Evolutionary conservation across 2,888 invertebrate species (phyloP), one percentile per base, ranked within the genome.

Genomic region (Troilus luridus): DNA sequence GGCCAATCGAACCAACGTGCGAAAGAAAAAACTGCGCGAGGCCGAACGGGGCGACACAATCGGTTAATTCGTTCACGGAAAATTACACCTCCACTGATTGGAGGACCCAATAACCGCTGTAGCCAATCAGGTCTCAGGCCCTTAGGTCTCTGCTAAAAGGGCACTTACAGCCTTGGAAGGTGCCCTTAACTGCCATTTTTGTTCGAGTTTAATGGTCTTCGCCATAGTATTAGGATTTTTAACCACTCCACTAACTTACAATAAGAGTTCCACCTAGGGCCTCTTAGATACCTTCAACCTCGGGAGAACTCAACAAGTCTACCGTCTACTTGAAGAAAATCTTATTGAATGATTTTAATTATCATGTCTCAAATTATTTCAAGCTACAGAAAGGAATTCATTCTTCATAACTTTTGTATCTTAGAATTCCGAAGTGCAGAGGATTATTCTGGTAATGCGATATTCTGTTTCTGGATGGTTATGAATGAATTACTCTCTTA

Each of bases 1-100:
- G 24, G 24, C 67, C 67, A 67, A 67, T 67, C 67, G 67, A 67
- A 67, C 24, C 24, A 11, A n/a, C 24, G 67, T 67, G 67, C 24
- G 67, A 67, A 24, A 24, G 24, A 67, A 67, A 67, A 67, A 67
- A 12, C 24, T 67, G 12, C 12, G 14, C 24, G 14, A 24, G 67
- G n/a, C 64, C 64, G 64, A 24, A 14, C 24, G 14, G 67, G 19
- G 24, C 12, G 24, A 24, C 24, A 67, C 24, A 67, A 67, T 67
- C 67, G 67, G 67, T 67, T 67, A 67, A 67, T 67, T 67, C 67
- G 67, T 67, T 67, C 67, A 67, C 67, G 67, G 67, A 67, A 67
- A 67, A 67, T 67, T 67, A 67, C 67, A 67, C 67, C 67, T 67
- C 12, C 14, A 24, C 67, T 67, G 67, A 67, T 67, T 67, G 67